Base-by-base conservation (phyloP, 1,140 invertebrate genomes). In the Elymnias hypermnestra region DNA sequence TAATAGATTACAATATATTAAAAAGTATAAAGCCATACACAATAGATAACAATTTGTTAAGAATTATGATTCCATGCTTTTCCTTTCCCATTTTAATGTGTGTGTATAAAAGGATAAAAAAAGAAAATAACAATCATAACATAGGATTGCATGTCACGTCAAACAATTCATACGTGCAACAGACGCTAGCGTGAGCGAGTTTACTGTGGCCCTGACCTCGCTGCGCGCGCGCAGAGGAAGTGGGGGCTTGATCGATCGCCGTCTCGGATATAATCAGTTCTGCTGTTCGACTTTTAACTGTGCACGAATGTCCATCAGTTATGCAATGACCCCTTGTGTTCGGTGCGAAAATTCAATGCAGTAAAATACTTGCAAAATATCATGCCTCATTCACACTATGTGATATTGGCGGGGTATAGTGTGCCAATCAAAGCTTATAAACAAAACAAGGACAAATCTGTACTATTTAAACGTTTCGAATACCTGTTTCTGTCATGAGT, bases 171-270 rank as follows among this genome's bases (percentile, higher is more conserved):
- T 47, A 39, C 36, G 33, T 47, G 45, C 29, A 48, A 35, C 39
- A 42, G 38, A 40, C 38, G 37, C 22, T 39, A 33, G 42, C 40
- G 39, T 25, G 47, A 37, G 39, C 39, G 39, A 39, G 43, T n/a
- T 37, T 9, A 10, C 43, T 22, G 15, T 36, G 62, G 43, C 62
- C 62, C 45, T 65, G 62, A 65, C 62, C 63, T 57, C 58, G 36
- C n/a, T n/a, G 23, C 35, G 40, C 54, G 51, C 54, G 48, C 53
- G 42, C 53, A 39, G 35, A 47, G 49, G 44, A 52, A 53, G 39
- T 50, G 54, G 53, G 47, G 53, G 48, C 40, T 48, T 56, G 53
- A 60, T 60, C 57, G 57, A 60, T 60, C 44, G 51, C 51, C 43
- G 50, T 48, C 55, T 53, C 55, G 54, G 49, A 53, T 57, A 53